Percentiles rank a stretch among this genome's conserved stretches.
phyloP scores from a whole-genome alignment of 2,797 vertebrate species.

The Margarornis squamiger region DNA sequence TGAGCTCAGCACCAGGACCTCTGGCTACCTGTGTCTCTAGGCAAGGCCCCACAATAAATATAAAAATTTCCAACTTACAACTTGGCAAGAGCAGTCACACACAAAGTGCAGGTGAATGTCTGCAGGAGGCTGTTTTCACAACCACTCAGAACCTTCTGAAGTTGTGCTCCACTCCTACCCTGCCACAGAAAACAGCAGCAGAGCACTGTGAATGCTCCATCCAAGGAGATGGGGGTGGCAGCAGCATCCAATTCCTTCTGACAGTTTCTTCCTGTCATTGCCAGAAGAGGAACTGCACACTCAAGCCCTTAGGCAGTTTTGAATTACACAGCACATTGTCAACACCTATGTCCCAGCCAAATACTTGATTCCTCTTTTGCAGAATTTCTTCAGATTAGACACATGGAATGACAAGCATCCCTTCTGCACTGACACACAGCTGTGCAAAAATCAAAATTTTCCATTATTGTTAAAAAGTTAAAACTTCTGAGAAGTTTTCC shows the following conservation, averaged over 20 bases:
- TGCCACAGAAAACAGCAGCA: not conserved
- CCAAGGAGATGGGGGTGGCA: not conserved
- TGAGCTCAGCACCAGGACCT: not conserved
- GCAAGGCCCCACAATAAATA: not conserved
- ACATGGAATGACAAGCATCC: not conserved
- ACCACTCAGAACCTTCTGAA: not conserved
- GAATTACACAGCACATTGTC: conserved; percentile 16
- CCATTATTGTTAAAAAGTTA: not conserved
- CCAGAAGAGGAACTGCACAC: not conserved
- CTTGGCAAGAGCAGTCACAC: not conserved
- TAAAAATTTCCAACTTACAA: not conserved
- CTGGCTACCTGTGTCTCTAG: not conserved
- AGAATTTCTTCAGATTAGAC: not conserved
- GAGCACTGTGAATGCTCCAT: not conserved
- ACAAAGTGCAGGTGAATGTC: not conserved
- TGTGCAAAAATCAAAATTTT: not conserved
- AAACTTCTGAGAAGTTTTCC: not conserved
- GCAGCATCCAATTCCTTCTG: not conserved
- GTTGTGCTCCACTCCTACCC: not conserved
- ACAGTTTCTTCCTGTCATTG: not conserved
- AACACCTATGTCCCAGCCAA: conserved; percentile 44
- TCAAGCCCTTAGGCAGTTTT: not conserved
- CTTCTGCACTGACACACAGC: not conserved
- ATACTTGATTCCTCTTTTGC: not conserved
- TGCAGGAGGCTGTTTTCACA: not conserved